Evolutionary conservation across 2,113 vertebrate genomes (phyloP), one percentile per base, ranked within the genome.

Genomic region (Butorides virescens): DNA sequence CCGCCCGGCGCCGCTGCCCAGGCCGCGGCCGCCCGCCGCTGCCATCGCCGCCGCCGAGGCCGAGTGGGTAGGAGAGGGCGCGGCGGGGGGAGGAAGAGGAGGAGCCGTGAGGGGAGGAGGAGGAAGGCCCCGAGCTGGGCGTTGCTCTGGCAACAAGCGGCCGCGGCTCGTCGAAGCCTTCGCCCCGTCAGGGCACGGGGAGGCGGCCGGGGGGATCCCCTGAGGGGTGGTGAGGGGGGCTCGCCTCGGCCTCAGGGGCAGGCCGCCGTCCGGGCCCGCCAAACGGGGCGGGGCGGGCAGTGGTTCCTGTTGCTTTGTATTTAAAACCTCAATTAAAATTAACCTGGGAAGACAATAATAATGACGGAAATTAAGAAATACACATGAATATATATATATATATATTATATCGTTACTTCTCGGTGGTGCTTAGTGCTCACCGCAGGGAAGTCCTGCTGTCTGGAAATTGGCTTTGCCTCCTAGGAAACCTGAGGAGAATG

Each of bases 1-100:
- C 98, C 98, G 92, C 82, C 97, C 98, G 89, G 46, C 90, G 68
- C 19, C n/a, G 59, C 52, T 49, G 61, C 46, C 36, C 65, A 42
- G 59, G 62, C 65, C 77, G 36, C 63, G 47, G 53, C 86, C 44
- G 25, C 53, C 86, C 52, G 50, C 70, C 23, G 53, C 68, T 68
- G 67, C 81, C 93, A 86, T 83, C 63, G 32, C 90, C 19, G 30
- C 71, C 37, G 52, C 73, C 42, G 62, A 49, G 92, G 79, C 84
- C 72, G 27, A 84, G 93, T 52, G 65, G 83, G 65, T 27, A 76
- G 86, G 29, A 68, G 56, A 63, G 63, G 94, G 68, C 26, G 84
- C 68, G 88, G 79, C 21, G 82, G 88, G 52, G 75, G 91, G 85
- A 91, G 88, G 96, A 93, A 92, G 90, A 90, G 92, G 96, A 94